phyloP scores from a whole-genome alignment of 2,113 vertebrate genomes.

The Pterocles gutturalis region DNA sequence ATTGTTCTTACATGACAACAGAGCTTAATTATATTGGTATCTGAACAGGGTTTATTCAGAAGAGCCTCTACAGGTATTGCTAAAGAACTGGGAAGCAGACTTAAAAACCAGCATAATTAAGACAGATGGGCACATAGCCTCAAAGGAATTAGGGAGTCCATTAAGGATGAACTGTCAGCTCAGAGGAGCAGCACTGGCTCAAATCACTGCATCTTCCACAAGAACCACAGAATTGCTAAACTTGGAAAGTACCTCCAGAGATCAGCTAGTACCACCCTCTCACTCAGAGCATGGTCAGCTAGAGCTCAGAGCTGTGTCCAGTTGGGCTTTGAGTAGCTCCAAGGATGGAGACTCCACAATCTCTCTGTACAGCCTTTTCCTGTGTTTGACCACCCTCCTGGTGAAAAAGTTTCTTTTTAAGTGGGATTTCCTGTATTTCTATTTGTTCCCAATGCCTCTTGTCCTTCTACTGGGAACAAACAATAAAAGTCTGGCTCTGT shows the following conservation, averaged over 20 bases:
- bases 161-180: neutral
- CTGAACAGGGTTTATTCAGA: neutral
- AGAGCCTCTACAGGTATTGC: neutral
- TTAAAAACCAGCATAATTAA: neutral
- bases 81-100: neutral
- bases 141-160: neutral
- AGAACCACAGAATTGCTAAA: neutral
- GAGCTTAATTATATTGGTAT: neutral
- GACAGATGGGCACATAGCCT: neutral
- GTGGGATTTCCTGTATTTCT: neutral
- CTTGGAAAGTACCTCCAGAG: neutral
- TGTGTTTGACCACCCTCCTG: neutral
- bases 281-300: neutral
- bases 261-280: neutral
- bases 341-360: neutral
- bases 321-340: neutral
- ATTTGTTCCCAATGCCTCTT: neutral
- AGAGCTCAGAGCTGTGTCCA: neutral
- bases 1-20: neutral
- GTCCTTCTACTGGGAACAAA: neutral
- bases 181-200: neutral
- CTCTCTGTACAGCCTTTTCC: neutral
- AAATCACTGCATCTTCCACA: neutral
- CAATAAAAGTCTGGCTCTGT: neutral
- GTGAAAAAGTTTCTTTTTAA: neutral